A percentile compares a stretch with the other conserved stretches of the same genome.
Evolutionary conservation across 2,888 invertebrate genomes (phyloP).

Genomic region (Hyposoter didymator): DNA sequence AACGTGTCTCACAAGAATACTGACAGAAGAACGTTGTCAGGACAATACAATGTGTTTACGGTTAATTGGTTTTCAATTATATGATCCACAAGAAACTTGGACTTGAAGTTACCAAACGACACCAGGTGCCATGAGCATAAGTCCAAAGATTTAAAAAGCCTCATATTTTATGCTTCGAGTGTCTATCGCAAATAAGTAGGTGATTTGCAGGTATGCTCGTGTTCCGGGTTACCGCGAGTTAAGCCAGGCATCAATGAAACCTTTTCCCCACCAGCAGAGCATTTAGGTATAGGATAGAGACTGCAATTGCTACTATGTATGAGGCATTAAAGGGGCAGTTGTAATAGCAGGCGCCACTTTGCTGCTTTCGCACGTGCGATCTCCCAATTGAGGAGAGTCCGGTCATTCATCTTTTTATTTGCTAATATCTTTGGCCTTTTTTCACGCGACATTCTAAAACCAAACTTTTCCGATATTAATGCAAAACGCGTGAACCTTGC

Average conservation of each 20-base stretch:
- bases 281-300: neutral
- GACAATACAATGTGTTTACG: neutral
- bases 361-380: constrained; percentile 2
- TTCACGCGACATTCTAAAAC: constrained; percentile 40
- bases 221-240: neutral
- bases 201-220: neutral
- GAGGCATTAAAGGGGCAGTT: neutral
- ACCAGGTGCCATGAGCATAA: neutral
- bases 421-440: constrained; percentile 28
- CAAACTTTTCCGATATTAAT: neutral
- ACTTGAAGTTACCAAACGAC: neutral
- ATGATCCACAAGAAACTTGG: neutral
- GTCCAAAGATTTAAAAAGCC: neutral
- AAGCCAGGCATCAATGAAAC: neutral
- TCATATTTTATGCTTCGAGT: neutral
- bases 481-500: neutral
- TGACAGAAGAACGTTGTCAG: neutral
- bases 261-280: neutral
- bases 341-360: constrained; percentile 3
- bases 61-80: neutral
- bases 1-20: neutral
- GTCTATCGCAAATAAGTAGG: neutral
- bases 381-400: neutral
- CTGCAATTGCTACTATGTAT: neutral
- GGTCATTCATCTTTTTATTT: constrained; percentile 60